Conservation (phyloP, 2,888 invertebrate species). For the Plagiodera versicolora region DNA sequence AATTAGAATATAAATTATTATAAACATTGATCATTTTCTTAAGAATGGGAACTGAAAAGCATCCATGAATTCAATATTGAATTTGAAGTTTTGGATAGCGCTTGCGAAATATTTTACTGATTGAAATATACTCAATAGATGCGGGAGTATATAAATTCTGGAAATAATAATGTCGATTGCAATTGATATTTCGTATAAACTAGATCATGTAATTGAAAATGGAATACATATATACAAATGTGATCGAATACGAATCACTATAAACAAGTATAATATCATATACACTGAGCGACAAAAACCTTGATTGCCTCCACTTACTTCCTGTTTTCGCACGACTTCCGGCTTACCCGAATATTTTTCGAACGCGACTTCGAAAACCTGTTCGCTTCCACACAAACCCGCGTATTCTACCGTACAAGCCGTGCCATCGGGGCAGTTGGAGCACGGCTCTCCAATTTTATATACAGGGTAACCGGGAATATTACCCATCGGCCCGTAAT, state of each 20-base stretch:
- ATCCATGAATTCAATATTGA: no score
- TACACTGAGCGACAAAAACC: neutral
- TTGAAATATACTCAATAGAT: no score
- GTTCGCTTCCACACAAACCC: constrained; percentile 41
- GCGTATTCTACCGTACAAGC: constrained; percentile 45
- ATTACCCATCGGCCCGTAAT: constrained; percentile 53
- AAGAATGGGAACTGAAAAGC: no score
- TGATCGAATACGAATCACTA: neutral
- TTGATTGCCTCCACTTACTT: neutral
- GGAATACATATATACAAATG: no score
- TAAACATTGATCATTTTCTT: no score
- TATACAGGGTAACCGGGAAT: constrained; percentile 47
- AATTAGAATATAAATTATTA: no score
- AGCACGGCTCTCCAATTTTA: constrained; percentile 43
- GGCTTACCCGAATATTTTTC: neutral
- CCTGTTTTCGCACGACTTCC: neutral
- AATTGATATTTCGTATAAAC: no score
- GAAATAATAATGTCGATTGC: no score
- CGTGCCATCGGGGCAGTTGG: constrained; percentile 45
- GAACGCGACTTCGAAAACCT: constrained; percentile 20
- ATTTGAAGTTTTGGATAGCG: no score
- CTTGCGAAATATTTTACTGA: no score
- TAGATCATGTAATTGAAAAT: no score
- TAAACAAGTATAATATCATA: neutral
- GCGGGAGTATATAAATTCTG: no score